These are phyloP conservation scores for Selenia dentaria DNA, from an alignment of 2,888 invertebrate genomes.

Conservation along the genomic window DNA sequence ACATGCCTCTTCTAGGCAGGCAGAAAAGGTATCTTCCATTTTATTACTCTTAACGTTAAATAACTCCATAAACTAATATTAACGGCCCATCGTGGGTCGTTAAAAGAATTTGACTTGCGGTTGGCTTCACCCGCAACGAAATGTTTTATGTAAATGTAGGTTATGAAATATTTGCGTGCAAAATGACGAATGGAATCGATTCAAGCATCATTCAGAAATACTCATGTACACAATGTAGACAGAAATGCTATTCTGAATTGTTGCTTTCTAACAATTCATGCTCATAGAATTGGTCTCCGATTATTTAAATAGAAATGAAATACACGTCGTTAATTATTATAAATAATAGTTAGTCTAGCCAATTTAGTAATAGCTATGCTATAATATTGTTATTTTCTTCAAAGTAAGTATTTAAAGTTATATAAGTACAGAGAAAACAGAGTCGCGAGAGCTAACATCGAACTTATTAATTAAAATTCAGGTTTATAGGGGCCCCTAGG, in stretches of 20 bases:
- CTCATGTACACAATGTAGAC: background rate
- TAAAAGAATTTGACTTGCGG: background rate
- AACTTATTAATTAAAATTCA: background rate
- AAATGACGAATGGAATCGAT: background rate
- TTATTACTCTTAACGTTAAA: too few species aligned
- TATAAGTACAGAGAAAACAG: background rate
- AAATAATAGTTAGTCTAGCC: background rate
- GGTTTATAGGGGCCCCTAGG: background rate
- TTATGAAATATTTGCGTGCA: constrained; percentile 4
- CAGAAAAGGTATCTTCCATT: too few species aligned
- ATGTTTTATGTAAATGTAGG: constrained; percentile 4
- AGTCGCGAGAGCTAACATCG: background rate
- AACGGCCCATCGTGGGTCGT: background rate
- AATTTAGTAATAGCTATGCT: background rate
- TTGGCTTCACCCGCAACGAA: background rate
- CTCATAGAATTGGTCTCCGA: constrained; percentile 1
- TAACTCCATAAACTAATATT: background rate
- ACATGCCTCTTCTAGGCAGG: too few species aligned
- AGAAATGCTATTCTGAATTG: constrained; percentile 12
- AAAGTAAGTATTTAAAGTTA: too few species aligned
- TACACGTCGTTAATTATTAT: too few species aligned
- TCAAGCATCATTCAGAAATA: background rate
- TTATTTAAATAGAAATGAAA: background rate
- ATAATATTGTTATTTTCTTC: too few species aligned
- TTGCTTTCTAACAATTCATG: constrained; percentile 5